Evolutionary conservation across 2,888 invertebrate species (phyloP).

Genomic region (Bruchidius siliquastri): DNA sequence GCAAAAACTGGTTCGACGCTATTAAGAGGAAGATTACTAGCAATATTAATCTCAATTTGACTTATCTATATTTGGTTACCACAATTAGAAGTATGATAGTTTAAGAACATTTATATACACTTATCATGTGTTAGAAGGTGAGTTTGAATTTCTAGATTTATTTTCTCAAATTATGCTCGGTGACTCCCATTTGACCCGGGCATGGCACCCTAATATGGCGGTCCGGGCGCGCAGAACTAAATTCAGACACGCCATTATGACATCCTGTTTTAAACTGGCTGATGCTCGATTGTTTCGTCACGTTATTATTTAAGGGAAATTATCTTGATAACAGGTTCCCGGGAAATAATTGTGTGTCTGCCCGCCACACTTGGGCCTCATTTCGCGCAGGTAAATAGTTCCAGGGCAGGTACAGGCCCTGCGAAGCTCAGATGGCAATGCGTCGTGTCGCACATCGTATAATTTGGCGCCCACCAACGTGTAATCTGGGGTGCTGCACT

Average conservation of each 20-base stretch:
- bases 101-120: too few relatives aligned
- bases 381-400: not conserved
- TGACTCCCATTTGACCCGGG: too few relatives aligned
- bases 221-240: not conserved
- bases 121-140: too few relatives aligned
- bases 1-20: too few relatives aligned
- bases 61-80: too few relatives aligned
- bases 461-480: not conserved
- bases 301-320: constrained; percentile 15
- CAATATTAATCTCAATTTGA: too few relatives aligned
- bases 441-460: not conserved
- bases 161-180: too few relatives aligned
- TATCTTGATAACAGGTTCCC: constrained; percentile 16
- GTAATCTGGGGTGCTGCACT: not conserved
- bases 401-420: not conserved
- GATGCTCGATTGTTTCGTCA: constrained; percentile 12
- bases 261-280: not conserved
- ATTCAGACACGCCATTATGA: not conserved
- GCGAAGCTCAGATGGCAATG: too few relatives aligned
- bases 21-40: too few relatives aligned
- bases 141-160: too few relatives aligned
- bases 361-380: not conserved
- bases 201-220: not conserved
- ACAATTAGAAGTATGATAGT: too few relatives aligned
- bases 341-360: constrained; percentile 13